Conservation (phyloP, 2,888 invertebrate genomes). For the Dione juno region DNA sequence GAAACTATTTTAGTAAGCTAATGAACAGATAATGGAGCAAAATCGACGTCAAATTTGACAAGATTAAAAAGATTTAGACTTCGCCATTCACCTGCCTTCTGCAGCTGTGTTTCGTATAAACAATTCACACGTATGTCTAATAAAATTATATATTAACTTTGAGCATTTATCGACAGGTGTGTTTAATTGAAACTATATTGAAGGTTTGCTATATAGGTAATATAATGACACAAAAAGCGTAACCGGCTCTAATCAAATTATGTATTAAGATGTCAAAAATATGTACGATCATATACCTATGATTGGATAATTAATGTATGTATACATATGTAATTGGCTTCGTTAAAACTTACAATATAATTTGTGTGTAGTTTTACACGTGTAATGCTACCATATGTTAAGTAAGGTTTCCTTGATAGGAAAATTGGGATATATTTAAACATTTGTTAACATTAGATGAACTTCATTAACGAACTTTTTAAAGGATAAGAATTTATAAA, state of each 20-base stretch:
- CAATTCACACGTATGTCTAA: slow-evolving; percentile 27
- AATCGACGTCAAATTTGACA: slow-evolving; percentile 33
- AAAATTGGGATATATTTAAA: too few relatives aligned
- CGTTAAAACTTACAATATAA: not conserved
- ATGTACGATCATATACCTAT: not conserved
- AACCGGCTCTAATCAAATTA: slow-evolving; percentile 23
- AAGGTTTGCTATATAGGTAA: slow-evolving; percentile 17
- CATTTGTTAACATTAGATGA: too few relatives aligned
- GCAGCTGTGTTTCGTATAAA: slow-evolving; percentile 33
- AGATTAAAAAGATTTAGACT: slow-evolving; percentile 33
- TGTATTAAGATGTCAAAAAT: slow-evolving; percentile 22
- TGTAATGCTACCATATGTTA: not conserved
- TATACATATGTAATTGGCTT: not conserved
- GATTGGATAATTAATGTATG: not conserved
- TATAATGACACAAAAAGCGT: slow-evolving; percentile 21
- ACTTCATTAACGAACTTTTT: too few relatives aligned
- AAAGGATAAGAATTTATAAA: too few relatives aligned
- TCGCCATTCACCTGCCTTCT: slow-evolving; percentile 30
- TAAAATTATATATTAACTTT: slow-evolving; percentile 22
- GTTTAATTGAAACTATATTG: slow-evolving; percentile 23
- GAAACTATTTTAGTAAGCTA: slow-evolving; percentile 22
- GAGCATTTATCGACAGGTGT: slow-evolving; percentile 32
- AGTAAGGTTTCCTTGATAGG: not conserved
- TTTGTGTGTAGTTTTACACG: not conserved
- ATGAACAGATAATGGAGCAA: slow-evolving; percentile 27